Base-by-base conservation (phyloP, 2,888 invertebrate species). In the Synanthedon formicaeformis region DNA sequence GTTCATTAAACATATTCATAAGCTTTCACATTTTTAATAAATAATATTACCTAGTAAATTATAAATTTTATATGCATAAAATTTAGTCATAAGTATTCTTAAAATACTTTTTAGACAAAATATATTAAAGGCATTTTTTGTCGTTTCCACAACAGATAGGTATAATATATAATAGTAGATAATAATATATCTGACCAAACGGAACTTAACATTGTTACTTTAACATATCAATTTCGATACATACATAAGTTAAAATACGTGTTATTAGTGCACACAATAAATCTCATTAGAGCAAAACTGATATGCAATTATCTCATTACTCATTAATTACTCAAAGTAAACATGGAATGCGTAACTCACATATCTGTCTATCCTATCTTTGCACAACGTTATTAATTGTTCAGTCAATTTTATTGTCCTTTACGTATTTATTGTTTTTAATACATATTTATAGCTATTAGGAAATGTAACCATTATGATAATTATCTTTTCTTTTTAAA, bases 301-400 rank as follows among this genome's bases (percentile, higher is more conserved):
- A 66, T 65, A 69, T 60, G 64, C 69, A 76, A 75, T 78, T 75
- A 73, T 77, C 69, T 67, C 62, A 76, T 78, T 71, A 75, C 61
- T 75, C 73, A 72, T 77, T 74, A 75, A 77, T 75, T 75, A 73
- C 67, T 73, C 74, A 71, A 62, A 58, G 58, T 55, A 54, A 60
- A 67, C 63, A 65, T 59, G 57, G 64, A 61, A 45, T 45, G 65
- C 45, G 45, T 58, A 60, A 62, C 59, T 57, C 67, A 45, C 45
- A 45, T 63, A 50, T 56, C 52, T 54, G 56, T 55, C 56, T 52
- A 56, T 70, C 69, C 67, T 62, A 60, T 54, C 55, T 58, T 60
- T 60, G 45, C 45, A 45, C 45, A 45, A 45, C 14, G 14, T 45
- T 45, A 12, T 34, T 34, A 45, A 13, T 45, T 45, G 45, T 13